phyloP scores from a whole-genome alignment of 2,888 invertebrate genomes.

The Cartodere bifasciata region DNA sequence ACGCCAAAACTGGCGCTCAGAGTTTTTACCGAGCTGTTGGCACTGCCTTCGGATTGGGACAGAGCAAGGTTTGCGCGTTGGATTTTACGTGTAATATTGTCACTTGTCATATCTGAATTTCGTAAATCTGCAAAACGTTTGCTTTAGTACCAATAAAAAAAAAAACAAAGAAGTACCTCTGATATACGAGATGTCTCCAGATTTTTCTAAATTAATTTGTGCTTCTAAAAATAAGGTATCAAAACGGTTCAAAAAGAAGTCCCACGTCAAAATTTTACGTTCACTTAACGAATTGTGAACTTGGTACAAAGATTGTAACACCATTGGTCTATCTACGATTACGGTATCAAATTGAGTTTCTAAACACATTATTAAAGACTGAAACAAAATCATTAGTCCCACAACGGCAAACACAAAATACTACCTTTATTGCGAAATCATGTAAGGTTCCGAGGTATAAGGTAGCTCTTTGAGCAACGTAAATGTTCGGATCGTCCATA shows the following conservation, averaged over 20 bases:
- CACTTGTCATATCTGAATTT: conserved; percentile 78
- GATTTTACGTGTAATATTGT: conserved; percentile 73
- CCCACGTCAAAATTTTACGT: conserved; percentile 85
- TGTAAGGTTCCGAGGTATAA: conserved; percentile 89
- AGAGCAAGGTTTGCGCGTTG: conserved; percentile 82
- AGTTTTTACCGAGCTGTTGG: conserved; percentile 52
- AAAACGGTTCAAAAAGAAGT: conserved; percentile 93
- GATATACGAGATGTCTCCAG: conserved; percentile 70
- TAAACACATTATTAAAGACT: conserved; percentile 83
- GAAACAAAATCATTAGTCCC: conserved; percentile 19
- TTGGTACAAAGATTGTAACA: conserved; percentile 89
- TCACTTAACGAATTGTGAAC: conserved; percentile 87
- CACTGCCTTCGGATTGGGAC: conserved; percentile 56
- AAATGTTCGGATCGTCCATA: conserved; percentile 90
- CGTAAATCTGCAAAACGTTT: conserved; percentile 62
- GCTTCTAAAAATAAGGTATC: conserved; percentile 93
- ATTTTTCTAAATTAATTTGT: conserved; percentile 78
- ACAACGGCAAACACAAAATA: too few relatives aligned
- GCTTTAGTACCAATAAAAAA: conserved; percentile 5
- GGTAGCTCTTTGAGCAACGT: conserved; percentile 88
- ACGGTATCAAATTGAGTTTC: conserved; percentile 98
- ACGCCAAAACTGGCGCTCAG: conserved; percentile 79
- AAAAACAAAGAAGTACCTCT: conserved; percentile 45
- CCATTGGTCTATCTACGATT: conserved; percentile 91
- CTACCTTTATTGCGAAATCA: conserved; percentile 71